A percentile compares a stretch with the other conserved stretches of the same genome.
These are phyloP conservation scores for Acanthopleura granulata DNA, from an alignment of 2,888 invertebrate genomes.

Conservation along the genomic window DNA sequence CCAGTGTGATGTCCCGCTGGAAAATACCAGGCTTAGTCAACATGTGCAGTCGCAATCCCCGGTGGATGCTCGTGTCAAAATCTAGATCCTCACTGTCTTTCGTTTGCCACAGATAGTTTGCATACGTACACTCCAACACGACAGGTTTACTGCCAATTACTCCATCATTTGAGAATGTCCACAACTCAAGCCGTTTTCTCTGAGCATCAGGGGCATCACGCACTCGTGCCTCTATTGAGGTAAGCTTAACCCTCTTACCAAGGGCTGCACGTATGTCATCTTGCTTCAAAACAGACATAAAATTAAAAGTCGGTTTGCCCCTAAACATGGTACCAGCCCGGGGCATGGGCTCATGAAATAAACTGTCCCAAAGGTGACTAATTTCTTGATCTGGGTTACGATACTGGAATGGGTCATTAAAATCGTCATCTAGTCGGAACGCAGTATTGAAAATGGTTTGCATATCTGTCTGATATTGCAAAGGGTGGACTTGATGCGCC, in stretches of 20 bases:
- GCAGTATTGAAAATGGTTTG: conserved; percentile 42
- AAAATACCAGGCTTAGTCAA: conserved; percentile 5
- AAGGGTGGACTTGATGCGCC: conserved; percentile 66
- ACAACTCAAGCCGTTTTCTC: neutral
- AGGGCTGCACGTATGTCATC: conserved; percentile 17
- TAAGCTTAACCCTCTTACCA: conserved; percentile 6
- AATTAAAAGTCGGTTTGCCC: conserved; percentile 36
- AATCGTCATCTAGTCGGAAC: conserved; percentile 69
- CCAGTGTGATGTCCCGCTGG: conserved; percentile 5
- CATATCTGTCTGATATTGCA: conserved; percentile 41
- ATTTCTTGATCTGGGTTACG: conserved; percentile 66
- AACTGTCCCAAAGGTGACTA: conserved; percentile 64
- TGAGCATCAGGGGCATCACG: conserved; percentile 4
- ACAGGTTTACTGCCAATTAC: conserved; percentile 7
- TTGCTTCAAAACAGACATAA: conserved; percentile 3
- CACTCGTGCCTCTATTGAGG: neutral
- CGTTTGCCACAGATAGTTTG: conserved; percentile 12
- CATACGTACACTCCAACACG: neutral
- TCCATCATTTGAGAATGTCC: conserved; percentile 16
- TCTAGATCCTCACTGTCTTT: conserved; percentile 10
- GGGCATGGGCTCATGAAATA: conserved; percentile 63
- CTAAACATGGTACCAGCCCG: conserved; percentile 68
- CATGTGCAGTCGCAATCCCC: conserved; percentile 7
- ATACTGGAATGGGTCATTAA: conserved; percentile 63
- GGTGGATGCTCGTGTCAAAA: conserved; percentile 17